phyloP scores from a whole-genome alignment of 2,888 invertebrate species.

The Stegana nigrithorax region DNA sequence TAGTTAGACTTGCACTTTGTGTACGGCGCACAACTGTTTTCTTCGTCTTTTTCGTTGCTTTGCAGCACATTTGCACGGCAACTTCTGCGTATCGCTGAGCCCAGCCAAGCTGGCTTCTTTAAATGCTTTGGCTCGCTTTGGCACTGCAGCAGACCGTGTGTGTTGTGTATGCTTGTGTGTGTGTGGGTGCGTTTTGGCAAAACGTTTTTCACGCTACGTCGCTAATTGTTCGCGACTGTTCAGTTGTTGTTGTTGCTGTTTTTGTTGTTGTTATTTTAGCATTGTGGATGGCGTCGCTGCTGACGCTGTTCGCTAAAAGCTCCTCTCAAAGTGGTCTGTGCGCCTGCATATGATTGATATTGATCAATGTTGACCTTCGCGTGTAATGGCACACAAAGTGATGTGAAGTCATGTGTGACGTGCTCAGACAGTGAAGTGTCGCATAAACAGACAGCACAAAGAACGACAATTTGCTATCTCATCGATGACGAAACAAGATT shows the following conservation, averaged over 20 bases:
- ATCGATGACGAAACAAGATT: no score
- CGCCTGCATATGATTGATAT: background rate
- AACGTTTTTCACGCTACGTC: background rate
- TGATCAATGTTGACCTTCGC: background rate
- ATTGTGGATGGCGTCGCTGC: no score
- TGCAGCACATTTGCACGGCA: no score
- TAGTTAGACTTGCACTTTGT: constrained; percentile 3
- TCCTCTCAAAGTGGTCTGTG: background rate
- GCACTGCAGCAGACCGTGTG: background rate
- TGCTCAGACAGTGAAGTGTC: no score
- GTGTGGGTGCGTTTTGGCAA: background rate
- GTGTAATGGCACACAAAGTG: no score
- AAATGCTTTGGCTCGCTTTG: background rate
- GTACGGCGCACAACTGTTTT: no score
- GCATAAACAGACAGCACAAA: no score
- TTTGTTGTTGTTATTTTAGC: background rate
- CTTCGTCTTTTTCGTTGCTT: background rate
- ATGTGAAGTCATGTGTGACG: no score
- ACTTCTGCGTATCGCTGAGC: no score
- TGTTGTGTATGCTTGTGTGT: background rate
- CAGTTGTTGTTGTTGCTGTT: background rate
- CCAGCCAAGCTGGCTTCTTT: no score
- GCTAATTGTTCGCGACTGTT: constrained; percentile 1
- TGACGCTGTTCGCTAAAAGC: no score
- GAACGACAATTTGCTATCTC: no score